Evolutionary conservation across 2,888 invertebrate species (phyloP), one percentile per base, ranked within the genome.

Genomic region (Leptogaster cylindrica): DNA sequence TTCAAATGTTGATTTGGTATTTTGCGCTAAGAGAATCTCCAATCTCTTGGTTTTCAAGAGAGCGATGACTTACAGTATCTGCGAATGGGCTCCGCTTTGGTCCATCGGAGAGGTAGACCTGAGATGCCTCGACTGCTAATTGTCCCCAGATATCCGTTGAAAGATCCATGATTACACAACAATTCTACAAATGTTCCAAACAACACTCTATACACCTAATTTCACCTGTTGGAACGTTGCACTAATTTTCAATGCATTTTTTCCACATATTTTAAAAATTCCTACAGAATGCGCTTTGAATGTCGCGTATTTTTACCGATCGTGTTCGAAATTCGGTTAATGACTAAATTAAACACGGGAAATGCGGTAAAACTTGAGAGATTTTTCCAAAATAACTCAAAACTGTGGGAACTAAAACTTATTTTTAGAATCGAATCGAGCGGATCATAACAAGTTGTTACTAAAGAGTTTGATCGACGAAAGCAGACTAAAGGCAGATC

Each of bases 111-210:
- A 93, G 84, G 81, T 92, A 93, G 72, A 93, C 90, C 82, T 92
- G 92, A 74, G 90, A 89, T 65, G 92, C 91, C 82, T 94, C 93
- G 68, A 93, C 84, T 70, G 93, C 93, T 76, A 94, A 83, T 81
- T 94, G 93, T 55, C 93, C 92, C 93, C 93, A 93, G 76, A 94
- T 89, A 84, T 93, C 91, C 65, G 88, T 87, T 51, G 86, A 84
- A 73, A 88, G 83, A 85, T 89, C 89, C 89, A 89, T 89, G 27
- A 64, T 64, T 64, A 64, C 20, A 33, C 31, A 64, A 48, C 48
- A 28, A 28, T 3, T 33, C 23, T 10, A 50, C 4, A 3, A 25
- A 18, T 23, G 46, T 55, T 33, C n/a, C 3, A 3, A 41, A 41
- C n/a, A 33, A 52, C 28, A 50, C 50, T n/a, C 23, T 36, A 2